Conservation (phyloP, 1,140 invertebrate species). For the Lanistes nyassanus region DNA sequence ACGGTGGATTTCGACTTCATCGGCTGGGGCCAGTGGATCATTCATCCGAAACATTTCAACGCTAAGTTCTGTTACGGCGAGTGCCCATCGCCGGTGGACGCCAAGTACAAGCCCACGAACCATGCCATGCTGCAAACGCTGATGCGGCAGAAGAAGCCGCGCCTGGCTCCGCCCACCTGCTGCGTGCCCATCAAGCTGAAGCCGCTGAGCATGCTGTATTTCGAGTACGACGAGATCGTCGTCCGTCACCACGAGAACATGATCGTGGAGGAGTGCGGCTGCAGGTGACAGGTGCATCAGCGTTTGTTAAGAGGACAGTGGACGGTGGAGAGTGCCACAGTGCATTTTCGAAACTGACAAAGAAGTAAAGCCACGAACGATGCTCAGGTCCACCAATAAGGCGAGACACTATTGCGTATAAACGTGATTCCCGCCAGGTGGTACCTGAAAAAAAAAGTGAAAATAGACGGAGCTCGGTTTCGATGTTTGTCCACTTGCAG, state of each 20-base stretch:
- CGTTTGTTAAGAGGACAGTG: neutral
- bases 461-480: too few species aligned
- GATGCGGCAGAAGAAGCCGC: slow-evolving; percentile 73
- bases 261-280: slow-evolving; percentile 54
- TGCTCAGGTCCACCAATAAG: too few species aligned
- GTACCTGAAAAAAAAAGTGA: too few species aligned
- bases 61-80: slow-evolving; percentile 93
- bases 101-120: slow-evolving; percentile 79
- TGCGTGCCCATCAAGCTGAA: slow-evolving; percentile 65
- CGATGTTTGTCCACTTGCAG: too few species aligned
- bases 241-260: slow-evolving; percentile 54
- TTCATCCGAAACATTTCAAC: slow-evolving; percentile 95
- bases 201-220: slow-evolving; percentile 66
- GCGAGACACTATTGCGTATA: too few species aligned
- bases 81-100: slow-evolving; percentile 73
- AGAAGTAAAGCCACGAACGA: too few species aligned
- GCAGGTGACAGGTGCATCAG: slow-evolving; percentile 42
- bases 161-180: slow-evolving; percentile 53
- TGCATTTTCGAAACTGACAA: too few species aligned
- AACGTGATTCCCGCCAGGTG: too few species aligned
- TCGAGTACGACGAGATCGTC: slow-evolving; percentile 61
- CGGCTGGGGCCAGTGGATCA: slow-evolving; percentile 98
- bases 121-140: slow-evolving; percentile 97
- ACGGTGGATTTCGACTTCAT: slow-evolving; percentile 95
- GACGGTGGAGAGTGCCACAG: too few species aligned